phyloP scores from a whole-genome alignment of 2,797 vertebrate species.

The Malacoraja senta region DNA sequence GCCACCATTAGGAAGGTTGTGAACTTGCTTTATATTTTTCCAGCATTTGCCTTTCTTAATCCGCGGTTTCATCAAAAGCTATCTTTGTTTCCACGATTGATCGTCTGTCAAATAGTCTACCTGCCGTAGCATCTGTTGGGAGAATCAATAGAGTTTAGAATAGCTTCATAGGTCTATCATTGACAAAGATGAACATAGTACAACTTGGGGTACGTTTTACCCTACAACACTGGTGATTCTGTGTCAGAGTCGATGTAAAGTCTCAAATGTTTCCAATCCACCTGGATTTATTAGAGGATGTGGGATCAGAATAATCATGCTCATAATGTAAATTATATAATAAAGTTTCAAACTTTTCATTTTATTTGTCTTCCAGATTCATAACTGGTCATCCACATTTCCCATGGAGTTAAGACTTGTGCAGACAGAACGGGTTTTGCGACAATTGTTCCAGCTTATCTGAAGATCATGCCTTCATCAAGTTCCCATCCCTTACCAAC shows the following conservation, averaged over 20 bases:
- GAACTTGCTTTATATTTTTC: not conserved
- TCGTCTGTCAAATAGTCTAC: not conserved
- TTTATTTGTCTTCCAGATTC: not conserved
- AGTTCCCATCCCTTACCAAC: not conserved
- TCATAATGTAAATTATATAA: not conserved
- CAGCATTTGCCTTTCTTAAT: conserved; percentile 16
- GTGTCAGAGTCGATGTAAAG: not conserved
- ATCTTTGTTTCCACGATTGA: not conserved
- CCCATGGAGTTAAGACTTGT: too few species aligned
- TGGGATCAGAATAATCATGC: too few species aligned
- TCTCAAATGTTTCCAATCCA: not conserved
- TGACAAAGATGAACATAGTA: not conserved
- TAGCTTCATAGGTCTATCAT: not conserved
- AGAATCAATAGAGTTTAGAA: conserved; percentile 14
- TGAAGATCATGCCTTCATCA: not conserved
- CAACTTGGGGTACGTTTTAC: not conserved
- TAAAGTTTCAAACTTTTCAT: not conserved
- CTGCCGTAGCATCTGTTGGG: not conserved
- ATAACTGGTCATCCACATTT: not conserved
- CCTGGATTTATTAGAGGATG: not conserved
- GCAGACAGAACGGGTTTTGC: too few species aligned
- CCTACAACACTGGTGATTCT: not conserved
- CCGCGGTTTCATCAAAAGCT: not conserved
- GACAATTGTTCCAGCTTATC: too few species aligned
- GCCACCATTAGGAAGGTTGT: not conserved